A percentile compares a stretch with the other conserved stretches of the same genome.
Evolutionary conservation across 2,797 vertebrate genomes (phyloP).

Genomic region (Ctenochaetus hawaiiensis): DNA sequence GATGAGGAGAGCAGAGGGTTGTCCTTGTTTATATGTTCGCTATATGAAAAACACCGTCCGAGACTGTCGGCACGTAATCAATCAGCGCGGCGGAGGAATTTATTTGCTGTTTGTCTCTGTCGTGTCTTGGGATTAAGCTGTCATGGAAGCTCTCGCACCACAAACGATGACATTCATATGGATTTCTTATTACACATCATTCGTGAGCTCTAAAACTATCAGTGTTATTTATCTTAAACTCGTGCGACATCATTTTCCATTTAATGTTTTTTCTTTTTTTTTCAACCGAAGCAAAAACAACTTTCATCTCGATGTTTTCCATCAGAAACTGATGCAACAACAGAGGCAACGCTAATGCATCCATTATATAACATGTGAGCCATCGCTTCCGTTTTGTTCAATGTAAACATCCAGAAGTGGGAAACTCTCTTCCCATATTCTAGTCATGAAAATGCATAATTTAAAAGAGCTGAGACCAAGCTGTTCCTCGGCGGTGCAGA

Average conservation of each 20-base stretch:
- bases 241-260: conserved; percentile 29
- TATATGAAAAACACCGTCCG: conserved; percentile 41
- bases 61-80: conserved; percentile 65
- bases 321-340: conserved; percentile 10
- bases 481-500: conserved; percentile 61
- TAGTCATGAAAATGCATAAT: conserved; percentile 75
- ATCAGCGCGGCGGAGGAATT: conserved; percentile 59
- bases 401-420: conserved; percentile 63
- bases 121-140: conserved; percentile 55
- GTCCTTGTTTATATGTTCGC: conserved; percentile 66
- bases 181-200: conserved; percentile 56
- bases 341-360: neutral
- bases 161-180: conserved; percentile 45
- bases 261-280: conserved; percentile 4
- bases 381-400: conserved; percentile 59
- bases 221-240: conserved; percentile 36
- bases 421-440: conserved; percentile 43
- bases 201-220: conserved; percentile 53
- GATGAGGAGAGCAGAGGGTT: conserved; percentile 43
- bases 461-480: conserved; percentile 66
- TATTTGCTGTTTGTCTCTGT: conserved; percentile 59
- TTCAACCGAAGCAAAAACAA: conserved; percentile 1
- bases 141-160: conserved; percentile 51
- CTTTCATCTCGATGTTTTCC: conserved; percentile 1
- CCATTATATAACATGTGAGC: conserved; percentile 43